A percentile compares a stretch with the other conserved stretches of the same genome.
These are phyloP conservation scores for Parambassis ranga DNA, from an alignment of 2,797 vertebrate species.

Conservation along the genomic window DNA sequence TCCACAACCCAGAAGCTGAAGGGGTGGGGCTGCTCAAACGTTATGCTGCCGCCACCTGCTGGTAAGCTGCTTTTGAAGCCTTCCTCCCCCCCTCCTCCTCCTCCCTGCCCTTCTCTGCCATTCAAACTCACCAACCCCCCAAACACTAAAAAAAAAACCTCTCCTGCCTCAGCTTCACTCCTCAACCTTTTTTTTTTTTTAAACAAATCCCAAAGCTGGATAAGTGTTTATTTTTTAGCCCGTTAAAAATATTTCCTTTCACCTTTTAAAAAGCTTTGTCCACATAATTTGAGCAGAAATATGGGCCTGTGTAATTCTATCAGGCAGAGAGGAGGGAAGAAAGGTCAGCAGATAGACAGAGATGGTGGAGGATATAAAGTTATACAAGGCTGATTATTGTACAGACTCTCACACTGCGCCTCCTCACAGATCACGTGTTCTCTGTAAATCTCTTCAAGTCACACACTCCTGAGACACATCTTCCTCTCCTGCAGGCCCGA, in stretches of 20 bases:
- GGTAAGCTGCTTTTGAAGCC: conserved; percentile 84
- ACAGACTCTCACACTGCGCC: conserved; percentile 31
- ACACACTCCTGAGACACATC: conserved; percentile 24
- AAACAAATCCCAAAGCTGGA: conserved; percentile 55
- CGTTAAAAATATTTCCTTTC: conserved; percentile 71
- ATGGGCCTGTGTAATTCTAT: conserved; percentile 61
- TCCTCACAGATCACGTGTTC: conserved; percentile 63
- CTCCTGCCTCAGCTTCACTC: conserved; percentile 37
- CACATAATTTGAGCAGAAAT: conserved; percentile 47
- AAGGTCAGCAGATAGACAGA: conserved; percentile 36
- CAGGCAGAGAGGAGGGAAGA: conserved; percentile 26
- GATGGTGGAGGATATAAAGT: conserved; percentile 32
- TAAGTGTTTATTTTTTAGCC: conserved; percentile 63
- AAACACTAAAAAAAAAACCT: conserved; percentile 64
- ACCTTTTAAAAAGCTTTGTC: conserved; percentile 55
- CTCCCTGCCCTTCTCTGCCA: conserved; percentile 69
- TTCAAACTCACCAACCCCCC: conserved; percentile 71
- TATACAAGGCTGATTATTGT: conserved; percentile 34
- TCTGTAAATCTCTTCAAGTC: conserved; percentile 45
- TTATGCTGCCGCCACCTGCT: conserved; percentile 89
- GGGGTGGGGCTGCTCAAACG: conserved; percentile 84
- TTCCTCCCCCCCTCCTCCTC: conserved; percentile 18
- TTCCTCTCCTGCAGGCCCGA: conserved; percentile 37
- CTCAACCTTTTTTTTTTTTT: conserved; percentile 1
- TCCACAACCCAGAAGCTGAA: conserved; percentile 70